A percentile compares a stretch with the other conserved stretches of the same genome.
Evolutionary conservation across 2,113 vertebrate genomes (phyloP).

Genomic region (Callionymus lyra): DNA sequence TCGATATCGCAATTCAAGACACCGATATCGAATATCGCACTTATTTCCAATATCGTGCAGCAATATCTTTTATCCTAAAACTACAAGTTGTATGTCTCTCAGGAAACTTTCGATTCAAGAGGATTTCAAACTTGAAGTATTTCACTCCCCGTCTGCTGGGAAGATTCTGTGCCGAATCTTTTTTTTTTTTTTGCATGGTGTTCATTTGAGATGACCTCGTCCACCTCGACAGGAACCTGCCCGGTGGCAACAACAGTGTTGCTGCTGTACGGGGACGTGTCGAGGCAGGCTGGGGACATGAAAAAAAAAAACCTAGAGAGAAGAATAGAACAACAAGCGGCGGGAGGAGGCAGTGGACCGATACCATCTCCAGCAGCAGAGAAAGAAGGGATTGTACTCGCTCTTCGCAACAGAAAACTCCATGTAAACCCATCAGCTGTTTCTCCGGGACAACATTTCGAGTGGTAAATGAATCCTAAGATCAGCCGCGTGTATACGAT

Average conservation of each 20-base stretch:
- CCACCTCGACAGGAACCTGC: slow-evolving; percentile 50
- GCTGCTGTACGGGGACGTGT: slow-evolving; percentile 46
- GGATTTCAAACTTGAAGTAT: too few relatives aligned
- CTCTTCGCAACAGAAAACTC: slow-evolving; percentile 26
- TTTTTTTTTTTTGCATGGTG: not conserved
- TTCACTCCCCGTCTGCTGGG: too few relatives aligned
- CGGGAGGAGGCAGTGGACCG: slow-evolving; percentile 25
- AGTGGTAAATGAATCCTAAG: too few relatives aligned
- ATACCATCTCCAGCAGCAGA: slow-evolving; percentile 46
- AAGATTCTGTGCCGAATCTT: not conserved
- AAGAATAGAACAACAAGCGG: slow-evolving; percentile 38
- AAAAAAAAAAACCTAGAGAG: slow-evolving; percentile 36
- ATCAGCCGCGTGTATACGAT: too few relatives aligned
- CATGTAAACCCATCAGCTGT: slow-evolving; percentile 34
- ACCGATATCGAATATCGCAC: too few relatives aligned
- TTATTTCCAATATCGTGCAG: too few relatives aligned
- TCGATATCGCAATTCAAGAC: too few relatives aligned
- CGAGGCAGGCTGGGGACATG: slow-evolving; percentile 52
- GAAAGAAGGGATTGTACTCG: slow-evolving; percentile 35
- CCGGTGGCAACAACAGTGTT: slow-evolving; percentile 38
- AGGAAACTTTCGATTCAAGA: too few relatives aligned
- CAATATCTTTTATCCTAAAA: too few relatives aligned
- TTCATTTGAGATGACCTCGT: slow-evolving; percentile 2
- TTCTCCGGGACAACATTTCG: slow-evolving; percentile 8
- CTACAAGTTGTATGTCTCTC: too few relatives aligned